These are phyloP conservation scores for Deilephila elpenor DNA, from an alignment of 2,888 invertebrate species.

Conservation along the genomic window DNA sequence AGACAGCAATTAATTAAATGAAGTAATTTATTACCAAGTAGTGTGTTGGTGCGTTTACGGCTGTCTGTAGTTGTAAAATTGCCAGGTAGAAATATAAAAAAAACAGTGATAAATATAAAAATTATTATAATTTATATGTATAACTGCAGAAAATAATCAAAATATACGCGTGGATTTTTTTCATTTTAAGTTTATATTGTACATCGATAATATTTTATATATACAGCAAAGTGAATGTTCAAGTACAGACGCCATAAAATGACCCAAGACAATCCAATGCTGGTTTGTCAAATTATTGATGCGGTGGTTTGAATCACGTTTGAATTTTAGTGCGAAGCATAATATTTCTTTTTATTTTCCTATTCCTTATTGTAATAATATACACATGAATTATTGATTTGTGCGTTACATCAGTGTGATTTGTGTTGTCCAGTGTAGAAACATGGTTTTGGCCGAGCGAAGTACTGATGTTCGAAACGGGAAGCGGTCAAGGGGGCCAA, in stretches of 20 bases:
- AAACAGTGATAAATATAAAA: neutral
- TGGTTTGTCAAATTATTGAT: constrained; percentile 83
- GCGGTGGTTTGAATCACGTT: constrained; percentile 85
- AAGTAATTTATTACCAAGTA: neutral
- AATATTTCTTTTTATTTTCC: constrained; percentile 59
- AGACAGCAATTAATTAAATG: constrained; percentile 5
- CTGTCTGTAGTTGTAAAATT: constrained; percentile 14
- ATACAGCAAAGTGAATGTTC: constrained; percentile 62
- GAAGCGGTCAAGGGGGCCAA: constrained; percentile 94
- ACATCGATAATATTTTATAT: neutral
- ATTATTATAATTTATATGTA: neutral
- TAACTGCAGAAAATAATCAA: neutral
- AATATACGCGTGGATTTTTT: neutral
- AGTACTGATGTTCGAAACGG: constrained; percentile 94
- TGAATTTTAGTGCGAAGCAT: constrained; percentile 79
- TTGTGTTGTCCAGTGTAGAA: constrained; percentile 63
- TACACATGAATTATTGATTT: constrained; percentile 48
- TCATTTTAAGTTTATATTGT: neutral
- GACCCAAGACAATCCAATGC: constrained; percentile 55
- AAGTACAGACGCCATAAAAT: constrained; percentile 74
- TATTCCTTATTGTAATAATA: constrained; percentile 42
- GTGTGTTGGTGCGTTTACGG: neutral
- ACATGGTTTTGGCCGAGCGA: constrained; percentile 95
- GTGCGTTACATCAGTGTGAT: constrained; percentile 52
- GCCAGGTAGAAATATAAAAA: neutral